Conservation (phyloP, 2,888 invertebrate species). For the Thumatha senex region DNA sequence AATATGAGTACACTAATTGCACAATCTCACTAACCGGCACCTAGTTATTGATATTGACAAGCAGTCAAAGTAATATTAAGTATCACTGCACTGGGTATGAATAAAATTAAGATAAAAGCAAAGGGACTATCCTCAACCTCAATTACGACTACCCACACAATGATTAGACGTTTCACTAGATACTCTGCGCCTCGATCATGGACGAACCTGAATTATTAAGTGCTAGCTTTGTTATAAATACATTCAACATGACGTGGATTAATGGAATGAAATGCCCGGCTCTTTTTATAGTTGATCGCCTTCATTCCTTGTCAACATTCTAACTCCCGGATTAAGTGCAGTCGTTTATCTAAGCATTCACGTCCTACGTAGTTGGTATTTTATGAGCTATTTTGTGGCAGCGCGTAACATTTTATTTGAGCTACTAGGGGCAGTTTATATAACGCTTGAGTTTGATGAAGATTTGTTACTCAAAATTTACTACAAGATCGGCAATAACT, state of each 20-base stretch:
- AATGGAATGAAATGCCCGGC: constrained; percentile 69
- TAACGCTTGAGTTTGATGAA: constrained; percentile 44
- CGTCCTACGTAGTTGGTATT: constrained; percentile 65
- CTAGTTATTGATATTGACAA: constrained; percentile 77
- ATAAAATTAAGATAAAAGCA: constrained; percentile 81
- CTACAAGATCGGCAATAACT: too few species aligned
- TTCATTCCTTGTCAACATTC: constrained; percentile 77
- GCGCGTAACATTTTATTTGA: constrained; percentile 60
- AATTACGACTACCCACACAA: constrained; percentile 79
- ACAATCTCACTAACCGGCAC: constrained; percentile 55
- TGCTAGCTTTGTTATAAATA: constrained; percentile 79
- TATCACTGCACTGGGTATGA: constrained; percentile 66
- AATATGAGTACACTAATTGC: constrained; percentile 44
- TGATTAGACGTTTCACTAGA: constrained; percentile 77
- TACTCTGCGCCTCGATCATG: constrained; percentile 63
- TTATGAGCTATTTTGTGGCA: constrained; percentile 64
- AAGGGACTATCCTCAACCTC: constrained; percentile 70
- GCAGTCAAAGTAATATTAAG: constrained; percentile 79
- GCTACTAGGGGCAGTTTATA: constrained; percentile 56
- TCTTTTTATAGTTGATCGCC: constrained; percentile 71
- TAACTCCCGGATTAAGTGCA: constrained; percentile 77
- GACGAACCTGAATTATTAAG: constrained; percentile 73
- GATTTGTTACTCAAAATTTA: constrained; percentile 28
- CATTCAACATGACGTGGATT: constrained; percentile 76
- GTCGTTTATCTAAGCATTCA: constrained; percentile 75